A percentile compares a stretch with the other conserved stretches of the same genome.
These are phyloP conservation scores for Thymelicus sylvestris DNA, from an alignment of 2,888 invertebrate genomes.

Conservation along the genomic window DNA sequence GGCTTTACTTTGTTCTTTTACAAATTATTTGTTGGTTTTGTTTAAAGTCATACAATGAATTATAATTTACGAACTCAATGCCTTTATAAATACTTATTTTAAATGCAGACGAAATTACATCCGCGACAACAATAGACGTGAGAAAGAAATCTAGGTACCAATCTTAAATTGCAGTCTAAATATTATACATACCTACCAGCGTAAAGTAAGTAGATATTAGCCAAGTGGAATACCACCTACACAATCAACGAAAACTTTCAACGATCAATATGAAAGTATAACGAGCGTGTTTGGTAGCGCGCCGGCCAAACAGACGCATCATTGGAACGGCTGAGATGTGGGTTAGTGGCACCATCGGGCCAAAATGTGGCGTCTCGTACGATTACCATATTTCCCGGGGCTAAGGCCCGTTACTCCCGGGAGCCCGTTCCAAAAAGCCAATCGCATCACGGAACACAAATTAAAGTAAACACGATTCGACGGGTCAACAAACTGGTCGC, in stretches of 20 bases:
- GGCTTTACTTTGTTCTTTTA: no score
- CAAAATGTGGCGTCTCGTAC: constrained; percentile 40
- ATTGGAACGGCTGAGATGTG: constrained; percentile 71
- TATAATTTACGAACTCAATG: no score
- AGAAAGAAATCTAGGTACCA: constrained; percentile 4
- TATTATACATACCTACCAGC: constrained; percentile 20
- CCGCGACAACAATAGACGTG: constrained; percentile 12
- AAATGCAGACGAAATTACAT: not conserved
- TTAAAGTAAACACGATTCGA: constrained; percentile 45
- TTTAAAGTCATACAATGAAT: no score
- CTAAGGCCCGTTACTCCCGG: constrained; percentile 73
- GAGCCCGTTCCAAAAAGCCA: constrained; percentile 71
- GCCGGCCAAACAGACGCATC: constrained; percentile 76
- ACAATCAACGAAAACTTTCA: constrained; percentile 70
- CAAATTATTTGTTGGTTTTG: no score
- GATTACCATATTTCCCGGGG: constrained; percentile 78
- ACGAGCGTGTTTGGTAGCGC: constrained; percentile 76
- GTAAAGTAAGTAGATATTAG: constrained; percentile 14
- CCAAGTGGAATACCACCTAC: constrained; percentile 52
- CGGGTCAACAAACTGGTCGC: constrained; percentile 37
- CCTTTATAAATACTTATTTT: not conserved
- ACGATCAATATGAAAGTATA: constrained; percentile 80
- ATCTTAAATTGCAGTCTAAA: constrained; percentile 28
- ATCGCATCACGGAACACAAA: constrained; percentile 66
- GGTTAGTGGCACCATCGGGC: constrained; percentile 73